Base-by-base conservation (phyloP, 2,888 invertebrate species). In the Eulithis testata region DNA sequence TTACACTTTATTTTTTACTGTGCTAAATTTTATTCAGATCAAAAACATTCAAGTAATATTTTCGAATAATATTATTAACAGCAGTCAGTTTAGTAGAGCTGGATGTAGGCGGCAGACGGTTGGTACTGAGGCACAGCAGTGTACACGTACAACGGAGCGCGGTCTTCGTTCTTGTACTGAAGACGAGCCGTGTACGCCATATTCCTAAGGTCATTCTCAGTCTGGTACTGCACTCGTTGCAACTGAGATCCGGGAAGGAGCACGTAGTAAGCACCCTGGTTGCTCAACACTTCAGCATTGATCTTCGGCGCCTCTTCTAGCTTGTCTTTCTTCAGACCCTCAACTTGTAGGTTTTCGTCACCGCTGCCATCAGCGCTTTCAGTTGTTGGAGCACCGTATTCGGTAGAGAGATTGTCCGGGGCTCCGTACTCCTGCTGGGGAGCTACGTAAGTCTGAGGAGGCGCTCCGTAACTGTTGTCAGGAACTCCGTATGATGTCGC, bases 171-270 rank as follows among this genome's bases (percentile, higher is more conserved):
- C 75, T 91, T 94, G 78, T 95, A 95, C 57, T 94, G 94, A 65
- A 95, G 90, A 73, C 94, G 94, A 9, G 95, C 95, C 47, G 94
- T 94, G 77, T 95, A 95, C 21, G 94, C 95, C 95, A 95, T 95
- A 61, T 95, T 95, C 82, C 77, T 82, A 5, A 87, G 36, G 50
- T 92, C 91, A 53, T 91, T 91, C 66, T 90, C 86, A 0, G 95
- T 95, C 66, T 93, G 89, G 85, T 94, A 95, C 73, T 92, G 93
- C 11, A 95, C 94, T 64, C 94, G 91, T 75, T 96, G 95, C 2
- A 95, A 89, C 70, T 95, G 93, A 3, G 95, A 94, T 66, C 90
- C 94, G 2, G 95, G 95, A 68, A 95, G 89, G 47, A 95, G 93
- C 7, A 95, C 91, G 81, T 95, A 95, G 82, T 96, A 96, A 37